Base-by-base conservation (phyloP, 2,113 vertebrate genomes). In the Dasyprocta punctata region DNA sequence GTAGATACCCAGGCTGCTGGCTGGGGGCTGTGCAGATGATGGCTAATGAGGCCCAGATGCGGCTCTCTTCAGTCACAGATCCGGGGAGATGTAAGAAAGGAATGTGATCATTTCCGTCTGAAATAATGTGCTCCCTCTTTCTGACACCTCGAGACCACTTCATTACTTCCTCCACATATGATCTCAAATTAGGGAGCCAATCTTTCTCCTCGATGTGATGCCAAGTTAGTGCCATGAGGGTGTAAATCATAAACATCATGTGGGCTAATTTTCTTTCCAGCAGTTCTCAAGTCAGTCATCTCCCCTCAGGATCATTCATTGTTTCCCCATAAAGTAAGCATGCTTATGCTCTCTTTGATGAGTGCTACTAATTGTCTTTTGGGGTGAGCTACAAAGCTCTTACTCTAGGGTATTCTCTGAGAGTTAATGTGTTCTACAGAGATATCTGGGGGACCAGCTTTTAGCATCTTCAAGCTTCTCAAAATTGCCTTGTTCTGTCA, bases 151-250 rank as follows among this genome's bases (percentile, higher is more conserved):
- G 30, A 89, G 73, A 84, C 0, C 0, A 41, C 89, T 86, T 95
- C 97, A 92, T 97, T 95, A 98, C 97, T 98, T 97, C 93, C 95
- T 97, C 96, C 90, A 67, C 82, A 94, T 96, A 60, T 0, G 26
- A 96, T 91, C 95, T 96, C 92, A 97, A 93, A 77, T 65, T 86
- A 94, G 97, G 0, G 8, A 98, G 85, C 89, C 94, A 85, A 94
- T 94, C 96, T 96, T 89, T 97, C 92, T 96, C 95, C 95, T 96
- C 92, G 24, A 90, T 1, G 56, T 12, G 58, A 97, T 94, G 94
- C 97, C 96, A 96, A 92, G 95, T 97, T 92, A 97, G 83, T 86
- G 95, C 77, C 95, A 82, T 0, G 95, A 98, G 97, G 96, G 97
- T 1, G 54, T 92, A 98, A 98, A 98, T 98, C 97, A 44, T 78